A percentile compares a stretch with the other conserved stretches of the same genome.
phyloP scores from a whole-genome alignment of 2,888 invertebrate species.

The Nymphalis urticae region DNA sequence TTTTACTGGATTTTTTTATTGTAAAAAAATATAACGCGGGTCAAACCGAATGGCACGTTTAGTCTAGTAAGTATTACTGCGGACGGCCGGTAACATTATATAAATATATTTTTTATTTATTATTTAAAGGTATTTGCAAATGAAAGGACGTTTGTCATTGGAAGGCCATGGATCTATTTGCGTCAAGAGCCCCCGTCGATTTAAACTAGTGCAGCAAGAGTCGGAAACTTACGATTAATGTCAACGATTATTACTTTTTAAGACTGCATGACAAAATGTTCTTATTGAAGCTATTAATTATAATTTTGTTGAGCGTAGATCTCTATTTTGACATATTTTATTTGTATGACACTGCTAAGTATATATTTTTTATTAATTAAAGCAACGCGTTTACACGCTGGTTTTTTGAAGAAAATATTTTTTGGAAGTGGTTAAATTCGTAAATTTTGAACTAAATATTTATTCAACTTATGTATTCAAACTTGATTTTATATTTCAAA shows the following conservation, averaged over 20 bases:
- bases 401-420: too few relatives aligned
- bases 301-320: constrained; percentile 2
- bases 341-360: constrained; percentile 34
- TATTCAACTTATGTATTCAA: too few relatives aligned
- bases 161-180: constrained; percentile 90
- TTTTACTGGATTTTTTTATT: too few relatives aligned
- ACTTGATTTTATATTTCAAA: too few relatives aligned
- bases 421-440: too few relatives aligned
- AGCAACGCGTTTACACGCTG: too few relatives aligned
- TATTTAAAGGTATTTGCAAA: constrained; percentile 83
- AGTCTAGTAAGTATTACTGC: too few relatives aligned
- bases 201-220: constrained; percentile 94
- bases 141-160: constrained; percentile 87
- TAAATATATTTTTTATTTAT: constrained; percentile 15
- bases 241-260: background rate
- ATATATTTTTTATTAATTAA: constrained; percentile 8
- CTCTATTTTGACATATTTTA: constrained; percentile 21
- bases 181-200: constrained; percentile 92
- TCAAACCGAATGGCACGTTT: too few relatives aligned
- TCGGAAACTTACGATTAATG: constrained; percentile 93
- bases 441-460: too few relatives aligned
- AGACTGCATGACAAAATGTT: constrained; percentile 9
- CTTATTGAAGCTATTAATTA: background rate
- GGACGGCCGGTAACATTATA: too few relatives aligned
- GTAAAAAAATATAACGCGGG: too few relatives aligned